These are phyloP conservation scores for Psettodes erumei DNA, from an alignment of 2,113 vertebrate genomes.

Conservation along the genomic window DNA sequence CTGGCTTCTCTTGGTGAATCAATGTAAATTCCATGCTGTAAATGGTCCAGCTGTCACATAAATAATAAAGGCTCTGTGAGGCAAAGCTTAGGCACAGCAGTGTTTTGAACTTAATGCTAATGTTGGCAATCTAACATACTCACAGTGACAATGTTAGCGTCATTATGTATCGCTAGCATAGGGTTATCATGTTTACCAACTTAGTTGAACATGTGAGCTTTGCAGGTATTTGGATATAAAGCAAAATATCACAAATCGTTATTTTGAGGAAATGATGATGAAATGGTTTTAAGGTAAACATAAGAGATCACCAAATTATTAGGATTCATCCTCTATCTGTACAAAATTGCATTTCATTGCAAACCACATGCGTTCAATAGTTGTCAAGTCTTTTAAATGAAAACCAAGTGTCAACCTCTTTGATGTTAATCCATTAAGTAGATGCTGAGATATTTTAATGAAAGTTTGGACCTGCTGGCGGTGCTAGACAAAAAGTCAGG, in stretches of 20 bases:
- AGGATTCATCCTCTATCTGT: too few relatives aligned
- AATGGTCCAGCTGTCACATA: too few relatives aligned
- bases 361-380: too few relatives aligned
- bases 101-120: not conserved
- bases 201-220: not conserved
- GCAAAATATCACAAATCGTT: not conserved
- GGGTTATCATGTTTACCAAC: not conserved
- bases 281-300: too few relatives aligned
- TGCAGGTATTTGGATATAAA: not conserved
- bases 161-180: not conserved
- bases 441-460: not conserved
- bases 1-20: too few relatives aligned
- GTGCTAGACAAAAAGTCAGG: not conserved
- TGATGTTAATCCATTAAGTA: not conserved
- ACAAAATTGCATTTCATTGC: too few relatives aligned
- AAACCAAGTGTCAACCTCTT: too few relatives aligned
- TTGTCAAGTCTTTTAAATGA: too few relatives aligned
- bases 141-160: not conserved
- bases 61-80: too few relatives aligned
- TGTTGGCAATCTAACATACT: not conserved
- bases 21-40: too few relatives aligned
- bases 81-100: not conserved
- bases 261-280: not conserved
- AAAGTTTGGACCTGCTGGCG: not conserved
- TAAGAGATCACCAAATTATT: too few relatives aligned